Base-by-base conservation (phyloP, 2,113 vertebrate species). In the Cryptotis parvus region DNA sequence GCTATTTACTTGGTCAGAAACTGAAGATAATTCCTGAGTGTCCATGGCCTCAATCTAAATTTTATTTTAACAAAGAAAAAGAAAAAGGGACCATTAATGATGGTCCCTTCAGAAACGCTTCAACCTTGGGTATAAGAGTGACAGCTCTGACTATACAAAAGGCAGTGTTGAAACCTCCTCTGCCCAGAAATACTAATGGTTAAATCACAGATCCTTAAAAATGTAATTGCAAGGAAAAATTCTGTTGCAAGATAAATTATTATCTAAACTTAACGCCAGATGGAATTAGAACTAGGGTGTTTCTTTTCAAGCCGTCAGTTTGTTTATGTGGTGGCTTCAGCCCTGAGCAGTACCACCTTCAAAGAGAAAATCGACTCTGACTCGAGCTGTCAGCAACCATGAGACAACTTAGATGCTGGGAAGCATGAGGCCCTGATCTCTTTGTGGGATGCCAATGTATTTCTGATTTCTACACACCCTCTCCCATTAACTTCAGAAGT, bases 221-320 rank as follows among this genome's bases (percentile, higher is more conserved):
- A 92, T 49, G 35, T 63, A 87, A 89, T 92, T 94, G 55, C 55
- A 58, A 22, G 15, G 22, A 24, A 58, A 58, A 58, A 58, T 58
- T 20, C 55, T 89, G 45, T 68, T 70, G 75, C 68, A 74, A 92
- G 89, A 90, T 86, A 94, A 95, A 81, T 91, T 83, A 76, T 58
- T 41, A 52, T 66, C 87, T 82, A 93, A 94, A 89, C 58, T 90
- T 82, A 89, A 65, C 63, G 90, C 63, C 73, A 89, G 66, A 86
- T 87, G 74, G 91, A 91, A 90, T 96, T 52, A 85, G 89, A 91
- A 63, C 58, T 3, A 24, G 41, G 90, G 70, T 91, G 87, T 84
- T 95, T 95, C 81, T 92, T 94, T 91, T 94, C 91, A 95, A 92
- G 33, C 66, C 4, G 15, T 81, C 84, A 77, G 87, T 81, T 94